phyloP scores from a whole-genome alignment of 2,113 vertebrate genomes.

The Theristicus caerulescens region DNA sequence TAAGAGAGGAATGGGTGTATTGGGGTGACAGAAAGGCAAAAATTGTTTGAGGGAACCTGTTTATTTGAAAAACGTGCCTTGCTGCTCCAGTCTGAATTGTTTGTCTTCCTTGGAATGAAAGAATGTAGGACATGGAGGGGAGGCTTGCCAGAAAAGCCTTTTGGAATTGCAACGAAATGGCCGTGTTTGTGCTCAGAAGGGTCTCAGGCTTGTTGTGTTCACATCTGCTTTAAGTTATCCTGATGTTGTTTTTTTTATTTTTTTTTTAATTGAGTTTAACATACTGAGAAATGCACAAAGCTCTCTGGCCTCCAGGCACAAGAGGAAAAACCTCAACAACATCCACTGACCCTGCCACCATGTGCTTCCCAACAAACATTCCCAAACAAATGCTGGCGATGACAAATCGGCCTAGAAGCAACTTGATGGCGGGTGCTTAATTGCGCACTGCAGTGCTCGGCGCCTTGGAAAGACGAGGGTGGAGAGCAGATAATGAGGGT shows the following conservation, averaged over 20 bases:
- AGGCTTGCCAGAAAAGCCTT: slow-evolving; percentile 56
- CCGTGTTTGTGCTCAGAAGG: slow-evolving; percentile 61
- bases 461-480: neutral
- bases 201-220: slow-evolving; percentile 47
- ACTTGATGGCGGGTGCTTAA: neutral
- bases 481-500: neutral
- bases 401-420: neutral
- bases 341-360: slow-evolving; percentile 33
- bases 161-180: slow-evolving; percentile 62
- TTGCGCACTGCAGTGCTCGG: neutral
- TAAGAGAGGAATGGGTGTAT: neutral
- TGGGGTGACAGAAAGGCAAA: slow-evolving; percentile 33
- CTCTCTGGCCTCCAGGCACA: neutral
- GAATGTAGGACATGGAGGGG: slow-evolving; percentile 52
- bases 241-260: neutral
- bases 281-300: slow-evolving; percentile 47
- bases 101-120: slow-evolving; percentile 69
- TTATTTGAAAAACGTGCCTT: slow-evolving; percentile 63
- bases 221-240: slow-evolving; percentile 70
- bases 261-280: slow-evolving; percentile 60
- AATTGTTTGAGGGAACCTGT: slow-evolving; percentile 46
- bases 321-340: slow-evolving; percentile 46
- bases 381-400: neutral
- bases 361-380: slow-evolving; percentile 50
- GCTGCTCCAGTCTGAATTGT: slow-evolving; percentile 49